A percentile compares a stretch with the other conserved stretches of the same genome.
Evolutionary conservation across 2,888 invertebrate species (phyloP).

Genomic region (Andrena bucephala): DNA sequence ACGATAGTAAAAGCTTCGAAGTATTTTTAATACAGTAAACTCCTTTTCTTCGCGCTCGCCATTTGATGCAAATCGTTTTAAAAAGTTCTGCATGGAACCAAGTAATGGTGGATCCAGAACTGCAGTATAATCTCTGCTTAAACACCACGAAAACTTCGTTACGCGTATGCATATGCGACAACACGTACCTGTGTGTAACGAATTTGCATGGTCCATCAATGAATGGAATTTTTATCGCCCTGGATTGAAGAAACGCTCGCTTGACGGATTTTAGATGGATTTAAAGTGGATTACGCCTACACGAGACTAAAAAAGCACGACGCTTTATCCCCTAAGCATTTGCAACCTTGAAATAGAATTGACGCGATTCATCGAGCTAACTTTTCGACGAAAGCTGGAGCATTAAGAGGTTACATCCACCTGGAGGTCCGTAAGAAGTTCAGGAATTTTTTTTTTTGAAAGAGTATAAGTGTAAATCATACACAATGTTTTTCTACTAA

Average conservation of each 20-base stretch:
- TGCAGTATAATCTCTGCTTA: conserved; percentile 12
- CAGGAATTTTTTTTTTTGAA: too few relatives aligned
- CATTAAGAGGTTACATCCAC: too few relatives aligned
- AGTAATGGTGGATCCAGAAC: conserved; percentile 16
- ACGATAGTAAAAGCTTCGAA: too few relatives aligned
- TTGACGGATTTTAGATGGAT: conserved; percentile 5
- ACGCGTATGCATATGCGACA: conserved; percentile 39
- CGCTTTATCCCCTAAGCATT: background rate
- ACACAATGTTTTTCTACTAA: too few relatives aligned
- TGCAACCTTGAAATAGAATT: background rate
- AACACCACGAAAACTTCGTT: conserved; percentile 20
- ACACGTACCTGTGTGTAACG: conserved; percentile 38
- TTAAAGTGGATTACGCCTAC: background rate
- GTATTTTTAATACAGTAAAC: too few relatives aligned
- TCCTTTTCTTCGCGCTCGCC: background rate
- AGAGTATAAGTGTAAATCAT: too few relatives aligned
- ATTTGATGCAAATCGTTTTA: conserved; percentile 22
- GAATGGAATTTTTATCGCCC: conserved; percentile 48
- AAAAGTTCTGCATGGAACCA: background rate
- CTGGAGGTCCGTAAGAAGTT: too few relatives aligned
- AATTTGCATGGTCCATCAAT: conserved; percentile 51
- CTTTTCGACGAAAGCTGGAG: too few relatives aligned
- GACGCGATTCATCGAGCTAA: too few relatives aligned
- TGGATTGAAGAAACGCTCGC: conserved; percentile 19
- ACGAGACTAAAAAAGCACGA: background rate